These are phyloP conservation scores for Conistra vaccinii DNA, from an alignment of 2,888 invertebrate genomes.

Conservation along the genomic window DNA sequence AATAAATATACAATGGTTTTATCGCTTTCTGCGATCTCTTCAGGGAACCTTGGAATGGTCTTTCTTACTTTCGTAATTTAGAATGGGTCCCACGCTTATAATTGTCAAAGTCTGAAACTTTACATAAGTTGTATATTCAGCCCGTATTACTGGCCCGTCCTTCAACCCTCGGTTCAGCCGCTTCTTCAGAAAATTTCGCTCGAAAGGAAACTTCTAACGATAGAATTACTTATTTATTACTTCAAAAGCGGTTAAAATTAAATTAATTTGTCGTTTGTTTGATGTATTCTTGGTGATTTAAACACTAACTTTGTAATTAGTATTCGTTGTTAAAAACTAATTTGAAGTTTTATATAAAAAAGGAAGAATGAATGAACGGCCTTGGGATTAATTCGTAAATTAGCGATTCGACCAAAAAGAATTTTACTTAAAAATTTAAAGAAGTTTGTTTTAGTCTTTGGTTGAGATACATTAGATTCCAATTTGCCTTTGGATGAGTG, in stretches of 20 bases:
- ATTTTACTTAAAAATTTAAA: background rate
- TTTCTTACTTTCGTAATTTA: background rate
- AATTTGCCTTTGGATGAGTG: background rate
- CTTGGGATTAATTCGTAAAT: conserved; percentile 14
- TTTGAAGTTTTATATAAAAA: conserved; percentile 22
- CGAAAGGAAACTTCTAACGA: conserved; percentile 72
- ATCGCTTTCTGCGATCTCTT: background rate
- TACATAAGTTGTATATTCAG: conserved; percentile 36
- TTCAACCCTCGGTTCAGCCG: conserved; percentile 29
- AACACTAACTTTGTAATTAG: conserved; percentile 54
- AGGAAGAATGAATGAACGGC: background rate
- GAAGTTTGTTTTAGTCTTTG: background rate
- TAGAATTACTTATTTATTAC: conserved; percentile 82
- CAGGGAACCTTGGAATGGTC: background rate
- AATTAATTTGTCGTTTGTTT: conserved; percentile 71
- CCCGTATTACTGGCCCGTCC: conserved; percentile 12
- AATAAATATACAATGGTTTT: background rate
- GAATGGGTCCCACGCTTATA: conserved; percentile 70
- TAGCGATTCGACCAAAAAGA: background rate
- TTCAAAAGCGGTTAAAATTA: conserved; percentile 66
- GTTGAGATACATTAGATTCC: too few species aligned
- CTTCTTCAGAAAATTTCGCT: conserved; percentile 73
- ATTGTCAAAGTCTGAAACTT: conserved; percentile 78
- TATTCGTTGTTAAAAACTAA: conserved; percentile 36
- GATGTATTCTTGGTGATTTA: conserved; percentile 62